These are phyloP conservation scores for Drosophila koepferae DNA, from an alignment of 2,888 invertebrate genomes.

Conservation along the genomic window DNA sequence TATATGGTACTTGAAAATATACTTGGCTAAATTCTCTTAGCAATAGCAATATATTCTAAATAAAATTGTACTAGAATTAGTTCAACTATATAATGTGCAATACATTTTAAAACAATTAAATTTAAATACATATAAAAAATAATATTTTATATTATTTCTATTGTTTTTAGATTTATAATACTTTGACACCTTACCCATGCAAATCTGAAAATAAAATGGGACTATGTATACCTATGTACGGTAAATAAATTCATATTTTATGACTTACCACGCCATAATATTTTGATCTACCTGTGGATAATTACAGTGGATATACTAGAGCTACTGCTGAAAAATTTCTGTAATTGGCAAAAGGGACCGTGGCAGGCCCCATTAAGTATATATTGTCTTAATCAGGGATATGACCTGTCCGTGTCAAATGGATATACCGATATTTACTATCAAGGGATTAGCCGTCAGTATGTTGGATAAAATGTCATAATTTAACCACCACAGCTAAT, in stretches of 20 bases:
- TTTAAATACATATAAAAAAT: neutral
- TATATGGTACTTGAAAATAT: neutral
- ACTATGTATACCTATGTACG: too few species aligned
- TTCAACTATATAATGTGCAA: conserved; percentile 40
- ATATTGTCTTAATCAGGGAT: too few species aligned
- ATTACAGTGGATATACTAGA: neutral
- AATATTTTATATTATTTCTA: too few species aligned
- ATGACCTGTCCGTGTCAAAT: too few species aligned
- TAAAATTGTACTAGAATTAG: conserved; percentile 16
- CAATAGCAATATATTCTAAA: neutral
- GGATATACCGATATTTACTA: too few species aligned
- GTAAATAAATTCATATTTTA: neutral
- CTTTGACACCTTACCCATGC: neutral
- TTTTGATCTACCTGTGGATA: neutral
- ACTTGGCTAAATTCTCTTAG: neutral
- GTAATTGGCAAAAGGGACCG: too few species aligned
- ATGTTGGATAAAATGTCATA: too few species aligned
- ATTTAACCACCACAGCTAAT: too few species aligned
- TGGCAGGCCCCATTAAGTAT: too few species aligned
- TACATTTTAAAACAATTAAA: conserved; percentile 25
- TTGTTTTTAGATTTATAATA: neutral
- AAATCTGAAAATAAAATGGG: neutral
- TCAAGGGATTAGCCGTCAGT: too few species aligned
- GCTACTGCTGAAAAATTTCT: neutral
- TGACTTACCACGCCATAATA: neutral